Evolutionary conservation across 2,888 invertebrate genomes (phyloP).

Genomic region (Osmoderma eremita): DNA sequence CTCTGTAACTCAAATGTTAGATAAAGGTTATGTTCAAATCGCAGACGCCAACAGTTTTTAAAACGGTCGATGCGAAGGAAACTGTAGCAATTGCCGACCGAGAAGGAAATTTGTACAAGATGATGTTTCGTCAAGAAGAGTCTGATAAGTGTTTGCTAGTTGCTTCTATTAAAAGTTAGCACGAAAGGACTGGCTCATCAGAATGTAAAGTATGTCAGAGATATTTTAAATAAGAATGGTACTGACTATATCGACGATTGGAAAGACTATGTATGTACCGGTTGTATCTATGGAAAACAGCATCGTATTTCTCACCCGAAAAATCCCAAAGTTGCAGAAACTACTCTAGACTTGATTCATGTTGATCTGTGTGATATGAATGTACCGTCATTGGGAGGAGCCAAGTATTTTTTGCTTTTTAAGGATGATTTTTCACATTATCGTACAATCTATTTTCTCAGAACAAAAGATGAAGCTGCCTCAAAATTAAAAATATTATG

Average conservation of each 20-base stretch:
- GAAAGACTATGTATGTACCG: constrained; percentile 15
- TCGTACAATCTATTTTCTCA: constrained; percentile 46
- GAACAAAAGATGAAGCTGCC: constrained; percentile 47
- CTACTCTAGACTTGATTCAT: constrained; percentile 22
- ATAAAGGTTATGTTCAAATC: constrained; percentile 38
- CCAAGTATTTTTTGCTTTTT: constrained; percentile 39
- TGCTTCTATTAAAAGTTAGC: constrained; percentile 19
- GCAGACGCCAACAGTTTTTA: not conserved
- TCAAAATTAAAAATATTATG: constrained; percentile 44
- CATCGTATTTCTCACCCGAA: not conserved
- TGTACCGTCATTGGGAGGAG: constrained; percentile 5
- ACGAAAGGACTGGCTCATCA: constrained; percentile 37
- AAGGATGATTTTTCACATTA: constrained; percentile 46
- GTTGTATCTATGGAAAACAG: constrained; percentile 19
- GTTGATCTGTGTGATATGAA: constrained; percentile 25
- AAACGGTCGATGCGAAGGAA: not conserved
- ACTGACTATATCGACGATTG: not conserved
- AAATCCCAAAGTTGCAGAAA: constrained; percentile 1
- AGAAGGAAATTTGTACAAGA: constrained; percentile 1
- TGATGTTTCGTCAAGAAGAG: constrained; percentile 14
- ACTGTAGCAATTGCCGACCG: not conserved
- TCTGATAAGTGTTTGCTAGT: not conserved
- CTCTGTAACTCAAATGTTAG: constrained; percentile 39
- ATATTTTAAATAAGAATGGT: constrained; percentile 12
- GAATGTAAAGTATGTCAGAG: constrained; percentile 20